Conservation (phyloP, 1,140 invertebrate species). For the Cotesia glomerata region DNA sequence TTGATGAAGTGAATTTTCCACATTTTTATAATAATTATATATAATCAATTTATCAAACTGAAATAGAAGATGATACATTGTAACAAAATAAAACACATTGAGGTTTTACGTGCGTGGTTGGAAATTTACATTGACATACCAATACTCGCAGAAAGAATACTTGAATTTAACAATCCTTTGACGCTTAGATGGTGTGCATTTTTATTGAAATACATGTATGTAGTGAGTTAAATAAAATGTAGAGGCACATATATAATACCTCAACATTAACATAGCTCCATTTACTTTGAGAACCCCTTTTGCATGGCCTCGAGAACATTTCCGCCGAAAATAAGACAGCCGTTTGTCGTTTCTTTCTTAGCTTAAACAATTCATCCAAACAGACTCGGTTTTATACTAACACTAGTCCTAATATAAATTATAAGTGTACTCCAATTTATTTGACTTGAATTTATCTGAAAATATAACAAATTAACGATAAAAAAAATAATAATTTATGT, state of each 20-base stretch:
- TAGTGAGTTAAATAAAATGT: not conserved
- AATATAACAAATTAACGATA: not conserved
- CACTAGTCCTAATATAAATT: not conserved
- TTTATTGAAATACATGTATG: no score
- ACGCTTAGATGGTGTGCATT: not conserved
- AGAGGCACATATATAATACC: not conserved
- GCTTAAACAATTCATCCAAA: not conserved
- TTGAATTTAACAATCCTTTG: not conserved
- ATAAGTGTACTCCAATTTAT: not conserved
- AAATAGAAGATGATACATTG: no score
- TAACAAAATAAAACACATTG: no score
- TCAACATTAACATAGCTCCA: not conserved
- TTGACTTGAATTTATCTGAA: not conserved
- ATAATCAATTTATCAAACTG: no score
- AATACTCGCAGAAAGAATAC: not conserved
- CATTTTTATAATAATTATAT: no score
- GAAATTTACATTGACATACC: not conserved
- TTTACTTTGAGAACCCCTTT: conserved; percentile 49
- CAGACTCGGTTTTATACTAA: not conserved
- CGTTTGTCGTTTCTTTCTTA: conserved; percentile 19
- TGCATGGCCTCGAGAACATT: conserved; percentile 46
- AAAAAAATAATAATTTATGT: no score
- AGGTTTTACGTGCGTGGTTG: no score
- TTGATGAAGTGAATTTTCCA: no score
- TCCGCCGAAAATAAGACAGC: conserved; percentile 46